These are phyloP conservation scores for Drosophila dunni DNA, from an alignment of 1,140 invertebrate species.

Conservation along the genomic window DNA sequence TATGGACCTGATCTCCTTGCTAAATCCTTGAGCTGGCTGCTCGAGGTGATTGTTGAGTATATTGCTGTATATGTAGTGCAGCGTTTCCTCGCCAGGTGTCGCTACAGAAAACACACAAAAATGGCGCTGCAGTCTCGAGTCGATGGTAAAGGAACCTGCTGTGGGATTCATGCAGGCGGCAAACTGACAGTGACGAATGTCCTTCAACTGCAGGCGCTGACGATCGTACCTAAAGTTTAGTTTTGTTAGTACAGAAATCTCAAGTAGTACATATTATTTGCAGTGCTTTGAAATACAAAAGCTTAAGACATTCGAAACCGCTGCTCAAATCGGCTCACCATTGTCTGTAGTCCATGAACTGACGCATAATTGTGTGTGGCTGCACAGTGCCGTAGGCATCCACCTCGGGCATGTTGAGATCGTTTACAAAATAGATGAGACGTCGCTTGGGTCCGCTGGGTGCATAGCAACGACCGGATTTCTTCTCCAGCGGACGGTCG, in stretches of 20 bases:
- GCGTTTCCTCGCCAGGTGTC: constrained; percentile 92
- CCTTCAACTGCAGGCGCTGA: constrained; percentile 93
- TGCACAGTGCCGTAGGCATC: constrained; percentile 98
- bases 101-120: constrained; percentile 96
- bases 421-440: constrained; percentile 97
- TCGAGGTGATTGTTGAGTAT: constrained; percentile 92
- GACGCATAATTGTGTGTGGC: constrained; percentile 96
- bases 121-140: constrained; percentile 95
- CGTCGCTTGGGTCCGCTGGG: constrained; percentile 94
- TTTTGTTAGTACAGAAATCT: too few relatives aligned
- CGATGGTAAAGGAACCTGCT: constrained; percentile 97
- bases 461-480: constrained; percentile 96
- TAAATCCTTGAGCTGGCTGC: constrained; percentile 89
- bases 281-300: too few relatives aligned
- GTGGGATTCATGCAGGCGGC: constrained; percentile 98
- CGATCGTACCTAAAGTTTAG: too few relatives aligned
- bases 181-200: constrained; percentile 97
- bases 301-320: neutral
- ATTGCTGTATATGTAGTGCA: constrained; percentile 93
- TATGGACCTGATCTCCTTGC: constrained; percentile 87
- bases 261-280: too few relatives aligned
- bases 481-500: constrained; percentile 97
- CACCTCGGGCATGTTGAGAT: constrained; percentile 99
- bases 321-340: constrained; percentile 85
- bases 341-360: constrained; percentile 97